Evolutionary conservation across 1,140 invertebrate genomes (phyloP), one percentile per base, ranked within the genome.

Genomic region (Megalopta genalis): DNA sequence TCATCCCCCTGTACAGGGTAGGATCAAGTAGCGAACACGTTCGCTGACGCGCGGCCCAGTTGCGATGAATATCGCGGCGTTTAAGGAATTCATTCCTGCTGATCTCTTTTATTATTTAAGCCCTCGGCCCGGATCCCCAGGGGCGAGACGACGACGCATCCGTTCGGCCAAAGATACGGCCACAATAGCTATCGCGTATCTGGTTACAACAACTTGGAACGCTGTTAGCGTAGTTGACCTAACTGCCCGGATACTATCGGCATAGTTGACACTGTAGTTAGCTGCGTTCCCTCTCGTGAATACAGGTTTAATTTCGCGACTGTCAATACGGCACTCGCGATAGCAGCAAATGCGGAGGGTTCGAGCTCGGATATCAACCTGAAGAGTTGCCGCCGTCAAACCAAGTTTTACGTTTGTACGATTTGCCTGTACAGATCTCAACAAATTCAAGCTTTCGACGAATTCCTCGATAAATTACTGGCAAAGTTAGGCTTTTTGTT

Each of bases 281-380:
- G 62, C 66, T 68, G 16, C 32, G 18, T 14, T 37, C 6, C 14
- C n/a, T 23, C 6, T 8, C 54, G 54, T 18, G 25, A 54, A 21
- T 54, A n/a, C 27, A 12, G 37, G 67, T 60, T 78, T 78, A 78
- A 78, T 72, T 69, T 27, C 46, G 67, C 42, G 60, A 39, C 49
- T 71, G 65, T 69, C 59, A 54, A 32, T 49, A 25, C 25, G 52
- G 39, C 21, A 37, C 42, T 46, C 25, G 25, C 39, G 66, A 77
- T 69, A 69, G 68, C 65, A 60, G 57, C 54, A 46, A 32, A 10
- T 18, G 16, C 39, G 42, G 42, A 12, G 10, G 10, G 14, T 46
- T 46, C 42, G 42, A 12, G 42, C 42, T 46, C 42, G 42, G 42
- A 46, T 12, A 46, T 46, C 42, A 10, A 2, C 14, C 42, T 10